Base-by-base conservation (phyloP, 2,888 invertebrate species). In the Cacoxenus indagator region DNA sequence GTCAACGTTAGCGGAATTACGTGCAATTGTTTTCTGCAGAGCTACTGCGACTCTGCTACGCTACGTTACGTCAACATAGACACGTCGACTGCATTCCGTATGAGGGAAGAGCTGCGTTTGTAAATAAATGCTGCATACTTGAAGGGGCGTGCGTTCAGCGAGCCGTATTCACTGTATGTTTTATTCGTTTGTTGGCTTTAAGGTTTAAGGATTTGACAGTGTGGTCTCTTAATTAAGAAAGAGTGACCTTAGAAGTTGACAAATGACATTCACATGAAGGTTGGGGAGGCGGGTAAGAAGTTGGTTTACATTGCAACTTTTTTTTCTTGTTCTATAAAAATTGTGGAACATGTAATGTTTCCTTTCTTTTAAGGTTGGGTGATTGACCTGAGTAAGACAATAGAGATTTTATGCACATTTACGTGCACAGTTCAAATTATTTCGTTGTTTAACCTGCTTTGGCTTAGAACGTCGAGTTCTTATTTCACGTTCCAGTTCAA, bases 11-110 rank as follows among this genome's bases (percentile, higher is more conserved):
- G 81, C 82, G 82, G 76, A 84, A 84, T 79, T 84, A 83, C 83
- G 83, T 85, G 85, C 84, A 77, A 81, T 84, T 85, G 85, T 83
- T 83, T 81, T 79, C 78, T 76, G 80, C 80, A 79, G 72, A 78
- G 78, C 73, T 27, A 67, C 27, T 64, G 59, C 64, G 45, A 64
- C 37, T n/a, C n/a, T n/a, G 70, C 48, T 71, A 74, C 72, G 74
- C 72, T 73, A 67, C 77, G 75, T 70, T 73, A 73, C 67, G 77
- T 81, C 77, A 81, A 81, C 80, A 80, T 76, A 72, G 80, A 68
- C 78, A 79, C 81, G 78, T 77, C 77, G 75, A 73, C 78, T 84
- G 84, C 84, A 84, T 84, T 76, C 76, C 27, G 78, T 75, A 84
- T 83, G 75, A 74, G 71, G 67, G 59, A 46, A 51, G 17, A 61